Evolutionary conservation across 1,140 invertebrate genomes (phyloP).

Genomic region (Centruroides sculpturatus): DNA sequence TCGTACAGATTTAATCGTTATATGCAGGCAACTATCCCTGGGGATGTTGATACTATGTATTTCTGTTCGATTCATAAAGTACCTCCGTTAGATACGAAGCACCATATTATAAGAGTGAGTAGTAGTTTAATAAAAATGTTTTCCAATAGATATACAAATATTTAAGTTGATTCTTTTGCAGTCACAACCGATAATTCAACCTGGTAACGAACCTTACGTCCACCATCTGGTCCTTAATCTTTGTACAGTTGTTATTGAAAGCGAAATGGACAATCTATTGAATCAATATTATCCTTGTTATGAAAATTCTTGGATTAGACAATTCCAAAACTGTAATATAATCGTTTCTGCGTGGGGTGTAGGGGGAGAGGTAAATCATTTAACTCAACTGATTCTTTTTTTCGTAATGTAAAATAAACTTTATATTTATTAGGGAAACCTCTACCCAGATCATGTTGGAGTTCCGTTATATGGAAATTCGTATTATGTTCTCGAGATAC

Average conservation of each 20-base stretch:
- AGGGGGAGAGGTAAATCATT: not conserved
- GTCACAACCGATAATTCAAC: conserved; percentile 24
- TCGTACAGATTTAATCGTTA: not conserved
- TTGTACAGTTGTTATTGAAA: conserved; percentile 37
- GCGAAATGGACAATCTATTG: conserved; percentile 5
- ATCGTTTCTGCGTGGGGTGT: not conserved
- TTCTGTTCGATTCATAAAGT: not conserved
- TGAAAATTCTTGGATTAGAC: not conserved
- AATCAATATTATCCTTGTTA: not conserved
- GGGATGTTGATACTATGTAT: not conserved
- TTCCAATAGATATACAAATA: no score
- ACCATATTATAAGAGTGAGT: not conserved
- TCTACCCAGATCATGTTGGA: conserved; percentile 6
- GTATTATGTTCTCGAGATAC: conserved; percentile 71
- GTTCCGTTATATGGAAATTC: conserved; percentile 23
- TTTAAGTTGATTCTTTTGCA: conserved; percentile 8
- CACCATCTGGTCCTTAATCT: conserved; percentile 56
- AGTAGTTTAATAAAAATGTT: no score
- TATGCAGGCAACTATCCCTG: not conserved
- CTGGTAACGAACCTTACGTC: conserved; percentile 40
- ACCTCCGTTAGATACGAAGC: not conserved
- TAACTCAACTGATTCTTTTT: no score
- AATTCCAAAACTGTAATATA: not conserved
- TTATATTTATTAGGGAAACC: conserved; percentile 8
- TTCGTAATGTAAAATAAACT: no score